A percentile compares a stretch with the other conserved stretches of the same genome.
phyloP scores from a whole-genome alignment of 2,113 vertebrate species.

The Hepsetus odoe region DNA sequence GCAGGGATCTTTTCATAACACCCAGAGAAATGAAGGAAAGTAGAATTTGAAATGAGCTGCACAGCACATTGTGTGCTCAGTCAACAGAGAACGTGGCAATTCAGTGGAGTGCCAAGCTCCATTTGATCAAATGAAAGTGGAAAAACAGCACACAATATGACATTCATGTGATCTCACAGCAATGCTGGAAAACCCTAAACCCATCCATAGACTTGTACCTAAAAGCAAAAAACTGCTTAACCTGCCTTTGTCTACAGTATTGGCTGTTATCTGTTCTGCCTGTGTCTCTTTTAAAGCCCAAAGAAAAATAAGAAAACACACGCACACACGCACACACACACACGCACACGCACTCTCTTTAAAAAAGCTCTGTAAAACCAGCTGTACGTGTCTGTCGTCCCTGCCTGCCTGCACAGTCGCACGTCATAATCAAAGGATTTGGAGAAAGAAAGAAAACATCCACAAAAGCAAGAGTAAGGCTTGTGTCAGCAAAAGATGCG shows the following conservation, averaged over 20 bases:
- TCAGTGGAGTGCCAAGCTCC: background rate
- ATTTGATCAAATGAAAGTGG: background rate
- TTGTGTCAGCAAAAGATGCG: background rate
- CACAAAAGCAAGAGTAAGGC: background rate
- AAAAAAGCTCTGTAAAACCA: background rate
- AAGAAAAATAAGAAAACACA: background rate
- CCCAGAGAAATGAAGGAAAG: background rate
- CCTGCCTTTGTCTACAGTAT: background rate
- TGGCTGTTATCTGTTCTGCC: background rate
- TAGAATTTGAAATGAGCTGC: background rate
- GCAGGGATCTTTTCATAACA: background rate
- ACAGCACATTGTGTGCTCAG: background rate
- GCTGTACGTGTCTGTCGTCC: background rate
- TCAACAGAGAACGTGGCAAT: background rate
- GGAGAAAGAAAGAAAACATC: background rate
- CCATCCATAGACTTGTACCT: background rate
- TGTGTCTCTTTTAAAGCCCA: background rate
- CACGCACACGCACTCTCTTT: background rate
- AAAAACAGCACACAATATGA: background rate
- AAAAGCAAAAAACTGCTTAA: background rate
- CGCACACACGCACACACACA: background rate
- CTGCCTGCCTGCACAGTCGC: background rate
- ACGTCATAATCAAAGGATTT: conserved; percentile 3
- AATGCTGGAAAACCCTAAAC: background rate
- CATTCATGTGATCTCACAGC: background rate